Base-by-base conservation (phyloP, 2,113 vertebrate species). In the Ochotona curzoniae region DNA sequence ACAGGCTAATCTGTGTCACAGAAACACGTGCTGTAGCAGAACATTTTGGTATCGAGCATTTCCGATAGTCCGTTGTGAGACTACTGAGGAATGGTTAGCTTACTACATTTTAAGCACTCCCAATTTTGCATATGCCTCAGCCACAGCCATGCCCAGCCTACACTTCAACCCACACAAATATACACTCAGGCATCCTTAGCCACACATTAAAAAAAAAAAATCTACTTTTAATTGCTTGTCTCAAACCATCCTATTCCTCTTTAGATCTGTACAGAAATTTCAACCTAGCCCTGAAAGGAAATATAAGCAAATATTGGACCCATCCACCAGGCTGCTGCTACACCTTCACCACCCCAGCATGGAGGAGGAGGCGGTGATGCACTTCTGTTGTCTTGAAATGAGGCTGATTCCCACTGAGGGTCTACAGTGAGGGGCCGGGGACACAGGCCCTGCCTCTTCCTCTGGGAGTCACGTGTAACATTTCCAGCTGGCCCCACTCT, bases 211-310 rank as follows among this genome's bases (percentile, higher is more conserved):
- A 20, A 57, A 57, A 15, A 57, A 57, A 57, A 57, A 18, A 57
- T 17, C 54, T 57, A 69, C 44, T 93, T 69, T 60, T 35, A 35
- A 76, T 23, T n/a, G 78, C 73, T 54, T 30, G 5, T 78, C 66
- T 87, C 61, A 23, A 87, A 21, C 91, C 71, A 32, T 17, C 47
- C 67, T 89, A 70, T 57, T 83, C 66, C 79, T 93, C 54, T 63
- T 78, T 30, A 66, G 32, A 67, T 76, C 60, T 51, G 49, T 51
- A 32, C 12, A 73, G 80, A 86, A 60, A 61, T 54, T 79, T 30
- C 61, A 15, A 81, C 38, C 84, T 18, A 25, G 38, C 71, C 23
- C 60, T 66, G 28, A 79, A 35, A 35, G 69, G 38, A 57, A 81
- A 89, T 80, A 63, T 0, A 54, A 93, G 44, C 35, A 79, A 84